Percentiles rank a stretch among this genome's conserved stretches.
phyloP scores from a whole-genome alignment of 2,797 vertebrate genomes.

The Oceanodroma leucorhoa region DNA sequence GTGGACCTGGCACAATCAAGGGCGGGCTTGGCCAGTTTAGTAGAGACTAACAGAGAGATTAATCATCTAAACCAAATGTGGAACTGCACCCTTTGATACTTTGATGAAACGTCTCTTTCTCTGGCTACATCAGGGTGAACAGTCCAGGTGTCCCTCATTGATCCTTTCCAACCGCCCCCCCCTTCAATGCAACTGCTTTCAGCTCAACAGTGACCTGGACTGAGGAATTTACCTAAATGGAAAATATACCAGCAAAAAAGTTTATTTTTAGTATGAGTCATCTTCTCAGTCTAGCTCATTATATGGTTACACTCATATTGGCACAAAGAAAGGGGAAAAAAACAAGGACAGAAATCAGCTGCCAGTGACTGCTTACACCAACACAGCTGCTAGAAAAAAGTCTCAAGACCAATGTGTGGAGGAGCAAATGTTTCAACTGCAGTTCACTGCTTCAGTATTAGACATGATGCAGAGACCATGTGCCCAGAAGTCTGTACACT shows the following conservation, averaged over 20 bases:
- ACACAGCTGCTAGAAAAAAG: not conserved
- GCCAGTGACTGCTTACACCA: not conserved
- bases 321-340: not conserved
- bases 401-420: not conserved
- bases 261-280: not conserved
- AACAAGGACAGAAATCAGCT: not conserved
- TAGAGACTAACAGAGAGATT: not conserved
- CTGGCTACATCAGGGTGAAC: fast-evolving
- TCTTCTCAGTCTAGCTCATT: not conserved
- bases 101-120: not conserved
- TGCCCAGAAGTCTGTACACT: not conserved
- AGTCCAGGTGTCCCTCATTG: fast-evolving
- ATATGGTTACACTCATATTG: not conserved
- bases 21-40: not conserved
- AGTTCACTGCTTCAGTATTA: not conserved
- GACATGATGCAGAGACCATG: not conserved
- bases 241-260: not conserved
- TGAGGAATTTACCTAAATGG: not conserved
- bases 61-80: not conserved
- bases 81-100: not conserved
- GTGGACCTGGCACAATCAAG: not conserved
- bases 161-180: not conserved
- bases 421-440: not conserved
- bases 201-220: not conserved
- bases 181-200: not conserved